Evolutionary conservation across 1,140 invertebrate species (phyloP).

Genomic region (Calliphora vicina): DNA sequence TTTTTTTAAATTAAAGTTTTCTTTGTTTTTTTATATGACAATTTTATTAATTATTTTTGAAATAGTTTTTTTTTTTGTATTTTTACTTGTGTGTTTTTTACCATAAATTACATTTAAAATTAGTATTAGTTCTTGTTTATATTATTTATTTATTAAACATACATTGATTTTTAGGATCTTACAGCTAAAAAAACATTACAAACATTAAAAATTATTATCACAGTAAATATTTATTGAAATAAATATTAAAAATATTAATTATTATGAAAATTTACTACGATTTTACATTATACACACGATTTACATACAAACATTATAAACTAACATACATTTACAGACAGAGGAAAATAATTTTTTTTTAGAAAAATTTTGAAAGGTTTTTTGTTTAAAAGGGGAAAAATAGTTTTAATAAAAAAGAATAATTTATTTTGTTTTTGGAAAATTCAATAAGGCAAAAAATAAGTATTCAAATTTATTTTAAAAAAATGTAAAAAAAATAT

Average conservation of each 20-base stretch:
- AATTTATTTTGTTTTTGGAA: no score
- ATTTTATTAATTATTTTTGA: conserved; percentile 17
- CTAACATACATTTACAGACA: neutral
- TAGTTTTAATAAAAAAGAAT: no score
- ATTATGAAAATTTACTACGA: neutral
- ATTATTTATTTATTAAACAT: neutral
- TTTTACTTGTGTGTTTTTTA: neutral
- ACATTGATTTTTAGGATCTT: neutral
- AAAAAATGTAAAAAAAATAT: no score
- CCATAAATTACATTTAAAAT: conserved; percentile 34
- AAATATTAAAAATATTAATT: conserved; percentile 24
- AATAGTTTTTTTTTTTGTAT: neutral
- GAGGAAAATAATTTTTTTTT: neutral
- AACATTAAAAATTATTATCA: conserved; percentile 34
- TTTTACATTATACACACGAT: neutral
- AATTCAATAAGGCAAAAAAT: neutral
- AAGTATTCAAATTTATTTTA: neutral
- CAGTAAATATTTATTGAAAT: conserved; percentile 35
- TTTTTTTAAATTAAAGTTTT: neutral
- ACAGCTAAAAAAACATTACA: conserved; percentile 18
- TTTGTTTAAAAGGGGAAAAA: no score
- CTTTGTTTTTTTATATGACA: conserved; percentile 16
- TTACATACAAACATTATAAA: neutral
- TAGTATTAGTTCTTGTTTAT: neutral
- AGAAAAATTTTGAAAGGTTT: no score